These are phyloP conservation scores for Miichthys miiuy DNA, from an alignment of 2,797 vertebrate genomes.

Conservation along the genomic window DNA sequence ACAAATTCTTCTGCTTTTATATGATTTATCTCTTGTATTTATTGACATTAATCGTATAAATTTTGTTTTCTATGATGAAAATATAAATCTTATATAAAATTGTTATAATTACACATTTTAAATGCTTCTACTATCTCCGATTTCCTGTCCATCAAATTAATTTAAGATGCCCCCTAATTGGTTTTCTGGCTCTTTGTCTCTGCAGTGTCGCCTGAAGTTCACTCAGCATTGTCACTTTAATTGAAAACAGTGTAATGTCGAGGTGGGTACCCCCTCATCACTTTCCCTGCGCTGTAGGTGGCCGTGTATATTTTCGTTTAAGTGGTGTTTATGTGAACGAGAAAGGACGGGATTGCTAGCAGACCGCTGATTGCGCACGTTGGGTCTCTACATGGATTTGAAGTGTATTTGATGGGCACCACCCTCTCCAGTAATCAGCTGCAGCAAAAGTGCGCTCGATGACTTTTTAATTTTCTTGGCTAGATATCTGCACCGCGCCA, in stretches of 20 bases:
- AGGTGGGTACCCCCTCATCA: slow-evolving; percentile 80
- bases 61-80: neutral
- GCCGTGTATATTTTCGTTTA: slow-evolving; percentile 95
- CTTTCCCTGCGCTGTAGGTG: slow-evolving; percentile 92
- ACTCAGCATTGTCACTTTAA: slow-evolving; percentile 78
- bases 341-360: slow-evolving; percentile 94
- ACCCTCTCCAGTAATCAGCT: slow-evolving; percentile 82
- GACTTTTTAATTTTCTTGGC: slow-evolving; percentile 76
- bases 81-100: neutral
- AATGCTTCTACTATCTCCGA: neutral
- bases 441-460: slow-evolving; percentile 70
- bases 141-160: neutral
- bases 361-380: slow-evolving; percentile 88
- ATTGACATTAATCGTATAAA: neutral
- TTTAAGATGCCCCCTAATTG: slow-evolving; percentile 17
- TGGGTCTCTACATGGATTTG: slow-evolving; percentile 79
- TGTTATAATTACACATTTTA: neutral
- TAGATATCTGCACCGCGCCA: slow-evolving; percentile 43
- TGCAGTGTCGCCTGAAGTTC: slow-evolving; percentile 58
- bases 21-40: neutral
- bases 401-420: slow-evolving; percentile 79
- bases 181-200: slow-evolving; percentile 43
- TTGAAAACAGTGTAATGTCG: slow-evolving; percentile 82
- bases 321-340: slow-evolving; percentile 95
- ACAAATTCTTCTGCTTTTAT: neutral